Conservation (phyloP, 2,113 vertebrate species). For the Gambusia holbrooki region DNA sequence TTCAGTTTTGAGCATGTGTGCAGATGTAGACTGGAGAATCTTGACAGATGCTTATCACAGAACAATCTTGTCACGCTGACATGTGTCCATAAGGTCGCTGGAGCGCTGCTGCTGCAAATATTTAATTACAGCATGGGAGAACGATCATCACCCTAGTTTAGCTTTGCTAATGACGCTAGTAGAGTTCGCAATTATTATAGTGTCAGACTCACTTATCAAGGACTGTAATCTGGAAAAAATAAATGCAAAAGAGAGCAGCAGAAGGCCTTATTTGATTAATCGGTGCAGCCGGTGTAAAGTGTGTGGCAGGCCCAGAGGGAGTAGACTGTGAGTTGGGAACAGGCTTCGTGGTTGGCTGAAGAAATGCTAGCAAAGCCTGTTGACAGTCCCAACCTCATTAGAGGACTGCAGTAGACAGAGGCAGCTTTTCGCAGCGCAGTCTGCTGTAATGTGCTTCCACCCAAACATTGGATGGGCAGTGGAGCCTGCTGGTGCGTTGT, state of each 20-base stretch:
- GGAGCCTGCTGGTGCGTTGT: conserved; percentile 68
- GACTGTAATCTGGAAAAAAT: conserved; percentile 42
- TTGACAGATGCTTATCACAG: not conserved
- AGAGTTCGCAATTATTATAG: conserved; percentile 64
- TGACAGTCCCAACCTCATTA: conserved; percentile 85
- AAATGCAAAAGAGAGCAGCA: conserved; percentile 54
- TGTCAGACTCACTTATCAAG: conserved; percentile 57
- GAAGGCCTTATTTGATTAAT: conserved; percentile 77
- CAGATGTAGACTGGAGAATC: conserved; percentile 9
- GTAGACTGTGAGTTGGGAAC: conserved; percentile 42
- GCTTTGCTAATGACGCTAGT: conserved; percentile 61
- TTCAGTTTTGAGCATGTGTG: no score
- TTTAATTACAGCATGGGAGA: conserved; percentile 55
- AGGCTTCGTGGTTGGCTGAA: conserved; percentile 45
- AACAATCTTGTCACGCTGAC: conserved; percentile 8
- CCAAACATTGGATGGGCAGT: conserved; percentile 61
- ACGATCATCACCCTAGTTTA: conserved; percentile 51
- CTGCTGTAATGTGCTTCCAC: conserved; percentile 77
- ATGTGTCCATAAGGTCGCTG: conserved; percentile 24
- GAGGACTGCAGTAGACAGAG: conserved; percentile 65
- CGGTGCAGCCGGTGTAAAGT: conserved; percentile 72
- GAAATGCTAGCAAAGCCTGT: conserved; percentile 58
- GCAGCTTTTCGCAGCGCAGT: conserved; percentile 69
- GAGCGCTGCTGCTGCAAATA: conserved; percentile 42
- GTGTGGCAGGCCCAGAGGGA: conserved; percentile 66